A percentile compares a stretch with the other conserved stretches of the same genome.
Evolutionary conservation across 2,797 vertebrate genomes (phyloP).

Genomic region (Aeoliscus strigatus): DNA sequence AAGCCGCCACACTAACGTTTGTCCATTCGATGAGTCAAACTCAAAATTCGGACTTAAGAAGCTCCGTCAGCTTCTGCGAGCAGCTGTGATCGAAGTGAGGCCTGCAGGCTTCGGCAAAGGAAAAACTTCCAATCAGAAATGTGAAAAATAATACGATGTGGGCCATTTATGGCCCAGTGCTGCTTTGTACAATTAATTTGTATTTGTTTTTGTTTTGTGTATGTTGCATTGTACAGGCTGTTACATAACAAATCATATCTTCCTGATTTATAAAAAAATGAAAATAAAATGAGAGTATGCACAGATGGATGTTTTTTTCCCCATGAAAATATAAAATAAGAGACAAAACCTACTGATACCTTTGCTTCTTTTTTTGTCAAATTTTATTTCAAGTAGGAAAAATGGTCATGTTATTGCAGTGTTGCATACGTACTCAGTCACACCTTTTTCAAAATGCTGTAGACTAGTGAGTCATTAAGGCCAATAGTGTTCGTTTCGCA

Average conservation of each 20-base stretch:
- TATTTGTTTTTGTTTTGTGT: conserved; percentile 59
- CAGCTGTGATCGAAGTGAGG: conserved; percentile 48
- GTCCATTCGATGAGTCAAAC: conserved; percentile 27
- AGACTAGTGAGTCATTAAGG: conserved; percentile 68
- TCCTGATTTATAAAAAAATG: conserved; percentile 76
- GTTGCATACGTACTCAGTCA: conserved; percentile 71
- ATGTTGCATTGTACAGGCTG: conserved; percentile 78
- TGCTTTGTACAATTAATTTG: conserved; percentile 75
- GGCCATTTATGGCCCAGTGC: conserved; percentile 69
- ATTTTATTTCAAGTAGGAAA: conserved; percentile 75
- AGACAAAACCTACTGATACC: conserved; percentile 30
- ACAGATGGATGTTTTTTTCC: conserved; percentile 36
- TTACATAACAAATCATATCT: conserved; percentile 80
- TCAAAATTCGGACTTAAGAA: conserved; percentile 24
- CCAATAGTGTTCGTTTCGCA: conserved; percentile 63
- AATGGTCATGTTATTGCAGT: conserved; percentile 69
- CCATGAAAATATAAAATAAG: conserved; percentile 18
- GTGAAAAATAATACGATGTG: conserved; percentile 69
- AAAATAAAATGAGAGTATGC: conserved; percentile 69
- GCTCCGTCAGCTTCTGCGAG: conserved; percentile 41
- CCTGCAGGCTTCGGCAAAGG: conserved; percentile 25
- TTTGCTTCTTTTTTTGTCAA: conserved; percentile 33
- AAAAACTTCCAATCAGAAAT: conserved; percentile 72
- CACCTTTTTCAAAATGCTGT: conserved; percentile 63
- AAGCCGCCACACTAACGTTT: conserved; percentile 22